These are phyloP conservation scores for Volucella zonaria DNA, from an alignment of 2,888 invertebrate species.

Conservation along the genomic window DNA sequence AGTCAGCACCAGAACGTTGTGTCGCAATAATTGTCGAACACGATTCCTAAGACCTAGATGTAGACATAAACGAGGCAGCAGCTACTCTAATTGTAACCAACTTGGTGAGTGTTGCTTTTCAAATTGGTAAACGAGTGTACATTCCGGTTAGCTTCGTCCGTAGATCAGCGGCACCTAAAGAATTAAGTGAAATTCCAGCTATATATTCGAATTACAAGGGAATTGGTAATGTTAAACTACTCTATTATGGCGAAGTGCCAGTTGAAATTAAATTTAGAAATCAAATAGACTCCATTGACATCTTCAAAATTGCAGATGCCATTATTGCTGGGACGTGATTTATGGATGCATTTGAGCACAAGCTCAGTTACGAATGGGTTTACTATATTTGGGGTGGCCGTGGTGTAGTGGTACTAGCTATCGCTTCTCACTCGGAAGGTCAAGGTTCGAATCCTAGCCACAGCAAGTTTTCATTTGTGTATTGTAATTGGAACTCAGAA, in stretches of 20 bases:
- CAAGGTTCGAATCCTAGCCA: too few relatives aligned
- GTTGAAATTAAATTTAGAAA: too few relatives aligned
- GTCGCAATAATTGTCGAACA: constrained; percentile 5
- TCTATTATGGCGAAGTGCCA: too few relatives aligned
- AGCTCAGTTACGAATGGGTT: too few relatives aligned
- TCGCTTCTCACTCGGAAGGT: too few relatives aligned
- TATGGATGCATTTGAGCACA: background rate
- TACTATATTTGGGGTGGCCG: too few relatives aligned
- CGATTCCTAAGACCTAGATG: constrained; percentile 5
- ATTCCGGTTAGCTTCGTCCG: constrained; percentile 47
- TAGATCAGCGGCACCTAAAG: background rate
- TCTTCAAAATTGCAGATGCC: background rate
- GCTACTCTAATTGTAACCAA: constrained; percentile 13
- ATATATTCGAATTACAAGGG: background rate
- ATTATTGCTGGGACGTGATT: constrained; percentile 6
- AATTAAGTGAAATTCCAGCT: background rate
- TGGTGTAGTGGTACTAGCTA: too few relatives aligned
- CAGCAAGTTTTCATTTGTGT: too few relatives aligned
- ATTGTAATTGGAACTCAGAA: too few relatives aligned
- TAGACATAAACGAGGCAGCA: constrained; percentile 2
- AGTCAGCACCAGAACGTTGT: background rate
- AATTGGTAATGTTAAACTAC: too few relatives aligned
- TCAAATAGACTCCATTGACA: background rate
- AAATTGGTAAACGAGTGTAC: constrained; percentile 24
- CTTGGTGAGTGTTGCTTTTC: constrained; percentile 58